These are phyloP conservation scores for Tauraco erythrolophus DNA, from an alignment of 2,113 vertebrate genomes.

Conservation along the genomic window DNA sequence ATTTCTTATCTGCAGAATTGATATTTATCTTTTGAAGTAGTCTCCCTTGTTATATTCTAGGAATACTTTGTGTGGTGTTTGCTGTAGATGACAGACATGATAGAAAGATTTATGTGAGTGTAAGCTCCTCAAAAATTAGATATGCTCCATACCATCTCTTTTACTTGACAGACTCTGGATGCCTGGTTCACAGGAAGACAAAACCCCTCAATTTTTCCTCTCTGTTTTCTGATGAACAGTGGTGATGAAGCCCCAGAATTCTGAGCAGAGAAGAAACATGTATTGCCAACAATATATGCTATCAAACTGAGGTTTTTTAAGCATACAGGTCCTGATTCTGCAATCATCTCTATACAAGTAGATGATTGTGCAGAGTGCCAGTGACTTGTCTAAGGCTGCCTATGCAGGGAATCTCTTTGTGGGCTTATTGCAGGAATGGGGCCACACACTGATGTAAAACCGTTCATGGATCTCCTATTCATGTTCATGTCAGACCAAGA, in stretches of 20 bases:
- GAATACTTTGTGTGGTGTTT: neutral
- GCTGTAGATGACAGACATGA: neutral
- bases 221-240: neutral
- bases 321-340: neutral
- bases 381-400: neutral
- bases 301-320: rapidly evolving
- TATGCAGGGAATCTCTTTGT: neutral
- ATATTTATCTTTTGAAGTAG: neutral
- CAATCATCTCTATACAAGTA: neutral
- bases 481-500: neutral
- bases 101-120: neutral
- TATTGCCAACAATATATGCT: neutral
- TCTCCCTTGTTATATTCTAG: neutral
- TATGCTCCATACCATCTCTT: neutral
- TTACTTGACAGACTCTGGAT: neutral
- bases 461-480: neutral
- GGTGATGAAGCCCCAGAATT: too few species aligned
- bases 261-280: neutral
- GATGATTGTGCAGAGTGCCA: neutral
- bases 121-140: neutral
- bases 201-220: neutral
- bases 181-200: neutral
- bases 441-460: neutral
- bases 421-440: neutral
- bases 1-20: neutral